A percentile compares a stretch with the other conserved stretches of the same genome.
phyloP scores from a whole-genome alignment of 2,797 vertebrate species.

The Sylvia borin region DNA sequence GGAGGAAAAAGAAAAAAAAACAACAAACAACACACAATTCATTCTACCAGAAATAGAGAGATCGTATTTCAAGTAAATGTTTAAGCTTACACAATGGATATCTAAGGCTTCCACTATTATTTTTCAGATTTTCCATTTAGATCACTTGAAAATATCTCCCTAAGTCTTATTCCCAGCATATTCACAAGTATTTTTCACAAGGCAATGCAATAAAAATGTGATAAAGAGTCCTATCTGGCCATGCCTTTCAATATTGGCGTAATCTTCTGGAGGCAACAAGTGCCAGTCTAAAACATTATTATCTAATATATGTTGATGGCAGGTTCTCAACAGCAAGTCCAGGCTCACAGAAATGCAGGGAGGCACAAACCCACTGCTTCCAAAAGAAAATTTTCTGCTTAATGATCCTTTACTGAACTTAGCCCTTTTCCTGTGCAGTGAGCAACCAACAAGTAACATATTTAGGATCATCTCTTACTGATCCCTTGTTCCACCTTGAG shows the following conservation, averaged over 20 bases:
- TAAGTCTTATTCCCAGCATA: constrained; percentile 21
- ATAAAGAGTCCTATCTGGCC: neutral
- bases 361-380: neutral
- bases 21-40: neutral
- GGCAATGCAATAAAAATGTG: neutral
- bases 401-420: neutral
- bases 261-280: constrained; percentile 1
- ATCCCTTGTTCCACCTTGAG: neutral
- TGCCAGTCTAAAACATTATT: neutral
- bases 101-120: neutral
- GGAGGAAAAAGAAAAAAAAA: neutral
- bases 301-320: neutral
- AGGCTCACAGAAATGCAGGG: neutral
- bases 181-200: constrained; percentile 20
- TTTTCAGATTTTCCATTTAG: neutral
- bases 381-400: neutral
- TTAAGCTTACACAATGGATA: neutral
- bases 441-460: neutral
- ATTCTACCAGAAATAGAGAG: neutral
- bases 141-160: constrained; percentile 15
- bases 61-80: neutral
- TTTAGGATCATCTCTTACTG: neutral
- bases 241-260: neutral
- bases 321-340: neutral
- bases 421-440: neutral